Base-by-base conservation (phyloP, 2,888 invertebrate species). In the Lochmaea capreae region DNA sequence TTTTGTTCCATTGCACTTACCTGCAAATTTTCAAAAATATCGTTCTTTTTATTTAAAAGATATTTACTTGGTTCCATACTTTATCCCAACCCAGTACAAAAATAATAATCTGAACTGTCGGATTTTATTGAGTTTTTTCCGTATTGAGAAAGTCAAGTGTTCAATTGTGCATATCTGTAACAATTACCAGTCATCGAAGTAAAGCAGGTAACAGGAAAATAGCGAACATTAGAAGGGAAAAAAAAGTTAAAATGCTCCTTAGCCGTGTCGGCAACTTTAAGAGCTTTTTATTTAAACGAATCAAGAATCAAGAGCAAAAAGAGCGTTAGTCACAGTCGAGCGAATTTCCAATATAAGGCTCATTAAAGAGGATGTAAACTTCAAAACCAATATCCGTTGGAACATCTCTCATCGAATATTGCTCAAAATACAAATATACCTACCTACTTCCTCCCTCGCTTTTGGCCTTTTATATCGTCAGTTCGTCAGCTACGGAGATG, bases 291-390 rank as follows among this genome's bases (percentile, higher is more conserved):
- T 80, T 77, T 76, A 77, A 78, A 81, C 79, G 79, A 82, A 83
- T 82, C 82, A 82, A 79, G 79, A 82, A 83, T 82, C 82, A 82
- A 82, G 80, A 79, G 80, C 78, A 77, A 71, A 42, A 54, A 49
- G 54, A 52, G 66, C 73, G 77, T 82, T 81, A 81, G 76, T 83
- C 71, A 80, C 84, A 82, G 81, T 77, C 77, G 81, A 83, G 75
- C 82, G 81, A 78, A 74, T 84, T 81, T 80, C 75, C 83, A 82
- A 85, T 84, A 84, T 80, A 83, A 81, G 82, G 79, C 81, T 84
- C 83, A 85, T 85, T 86, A 84, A 81, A 83, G 79, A 82, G 85
- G 83, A 85, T 84, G 83, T 83, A 84, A 84, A 84, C 84, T 83
- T 84, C 82, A 77, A 79, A 80, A 81, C 80, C 83, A 79, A 83